Percentiles rank a stretch among this genome's conserved stretches.
These are phyloP conservation scores for Leptinotarsa undecemlineata DNA, from an alignment of 1,140 invertebrate species.

Conservation along the genomic window DNA sequence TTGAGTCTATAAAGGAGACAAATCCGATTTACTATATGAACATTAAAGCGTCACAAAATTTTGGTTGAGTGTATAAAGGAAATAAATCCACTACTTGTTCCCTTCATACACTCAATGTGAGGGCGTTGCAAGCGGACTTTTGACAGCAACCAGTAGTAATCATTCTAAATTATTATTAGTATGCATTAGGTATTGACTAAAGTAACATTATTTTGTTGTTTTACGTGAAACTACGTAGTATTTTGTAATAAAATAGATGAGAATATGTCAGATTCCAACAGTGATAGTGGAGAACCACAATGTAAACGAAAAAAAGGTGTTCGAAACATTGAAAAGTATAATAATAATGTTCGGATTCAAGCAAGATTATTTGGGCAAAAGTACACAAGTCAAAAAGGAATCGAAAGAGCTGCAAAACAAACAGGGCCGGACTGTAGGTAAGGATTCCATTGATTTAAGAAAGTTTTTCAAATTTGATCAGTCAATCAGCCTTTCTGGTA, in stretches of 20 bases:
- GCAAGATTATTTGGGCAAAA: slow-evolving; percentile 3
- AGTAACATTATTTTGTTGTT: neutral
- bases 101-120: neutral
- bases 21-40: neutral
- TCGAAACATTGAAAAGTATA: neutral
- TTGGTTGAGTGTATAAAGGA: neutral
- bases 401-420: neutral
- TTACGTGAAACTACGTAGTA: neutral
- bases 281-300: neutral
- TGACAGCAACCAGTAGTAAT: neutral
- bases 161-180: neutral
- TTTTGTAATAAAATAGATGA: neutral
- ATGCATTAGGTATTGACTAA: neutral
- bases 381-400: slow-evolving; percentile 9
- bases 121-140: too few relatives aligned
- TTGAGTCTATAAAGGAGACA: slow-evolving; percentile 1
- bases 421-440: slow-evolving; percentile 9
- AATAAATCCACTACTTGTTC: slow-evolving; percentile 5
- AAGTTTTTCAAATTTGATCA: neutral
- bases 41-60: neutral
- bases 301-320: slow-evolving; percentile 10
- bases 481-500: neutral
- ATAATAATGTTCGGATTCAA: neutral
- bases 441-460: neutral
- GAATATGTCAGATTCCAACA: neutral